Percentiles rank a stretch among this genome's conserved stretches.
These are phyloP conservation scores for Glossosoma conforme DNA, from an alignment of 1,140 invertebrate genomes.

Conservation along the genomic window DNA sequence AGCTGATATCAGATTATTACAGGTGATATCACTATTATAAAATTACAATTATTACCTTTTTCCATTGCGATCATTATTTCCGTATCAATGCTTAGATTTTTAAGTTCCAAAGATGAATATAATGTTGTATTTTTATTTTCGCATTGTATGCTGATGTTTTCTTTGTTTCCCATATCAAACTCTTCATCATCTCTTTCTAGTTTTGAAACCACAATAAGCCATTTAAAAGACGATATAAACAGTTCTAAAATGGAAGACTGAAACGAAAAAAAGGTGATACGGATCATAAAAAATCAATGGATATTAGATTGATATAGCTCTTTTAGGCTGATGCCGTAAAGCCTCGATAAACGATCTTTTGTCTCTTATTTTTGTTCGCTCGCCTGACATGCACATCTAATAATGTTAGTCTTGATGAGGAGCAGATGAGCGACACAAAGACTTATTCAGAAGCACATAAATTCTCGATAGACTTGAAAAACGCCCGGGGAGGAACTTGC, in stretches of 20 bases:
- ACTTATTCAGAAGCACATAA: too few relatives aligned
- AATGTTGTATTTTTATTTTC: background rate
- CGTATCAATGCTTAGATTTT: slow-evolving; percentile 11
- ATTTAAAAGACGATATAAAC: slow-evolving; percentile 19
- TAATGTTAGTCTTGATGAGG: too few relatives aligned
- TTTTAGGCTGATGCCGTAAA: too few relatives aligned
- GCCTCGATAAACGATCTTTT: too few relatives aligned
- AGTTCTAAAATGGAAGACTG: slow-evolving; percentile 17
- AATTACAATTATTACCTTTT: slow-evolving; percentile 7
- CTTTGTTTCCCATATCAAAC: background rate
- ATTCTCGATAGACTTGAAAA: too few relatives aligned
- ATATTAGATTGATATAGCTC: too few relatives aligned
- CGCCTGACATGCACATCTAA: too few relatives aligned
- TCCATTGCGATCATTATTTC: slow-evolving; percentile 11
- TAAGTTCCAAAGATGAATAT: background rate
- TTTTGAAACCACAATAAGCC: slow-evolving; percentile 13
- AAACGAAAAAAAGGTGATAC: background rate
- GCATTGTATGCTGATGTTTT: background rate
- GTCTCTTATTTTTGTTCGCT: too few relatives aligned
- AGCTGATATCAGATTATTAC: too few relatives aligned
- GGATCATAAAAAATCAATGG: too few relatives aligned
- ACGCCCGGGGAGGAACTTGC: too few relatives aligned
- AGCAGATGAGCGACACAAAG: too few relatives aligned
- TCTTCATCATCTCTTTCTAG: background rate
- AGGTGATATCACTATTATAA: background rate